Base-by-base conservation (phyloP, 64 coral and sea anemone genomes). In the Actinia equina region DNA sequence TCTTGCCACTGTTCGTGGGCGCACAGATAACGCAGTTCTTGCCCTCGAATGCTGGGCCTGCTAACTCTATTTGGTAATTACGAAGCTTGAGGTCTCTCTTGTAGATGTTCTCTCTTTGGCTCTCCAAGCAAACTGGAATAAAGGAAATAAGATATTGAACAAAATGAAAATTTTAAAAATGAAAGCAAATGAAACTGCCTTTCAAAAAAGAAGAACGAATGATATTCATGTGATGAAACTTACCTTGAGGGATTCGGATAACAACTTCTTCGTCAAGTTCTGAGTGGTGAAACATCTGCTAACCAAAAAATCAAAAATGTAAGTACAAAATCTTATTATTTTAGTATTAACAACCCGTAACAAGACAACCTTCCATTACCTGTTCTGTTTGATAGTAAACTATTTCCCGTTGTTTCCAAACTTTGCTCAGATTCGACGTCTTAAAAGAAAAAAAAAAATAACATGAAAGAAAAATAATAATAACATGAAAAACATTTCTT, bases 1-100 rank as follows among this genome's bases (percentile, higher is more conserved):
- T 95, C 78, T 95, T 95, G 18, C 94, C 94, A 42, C 94, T 95
- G 64, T 95, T 95, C 0, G 94, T 95, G 71, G 94, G 94, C 4
- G 94, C 94, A 57, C 94, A 95, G 67, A 95, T 92, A 23, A 95
- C 87, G 23, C 86, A 71, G 87, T 95, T 95, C 17, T 85, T 89
- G 2, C 83, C 94, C 17, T 86, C 52, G 9, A 86, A 5, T 3
- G 94, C 94, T 22, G 94, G 94, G 26, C 37, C 51, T 85, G 94
- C 86, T 71, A 95, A 52, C 17, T 95, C 94, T 5, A 25, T 43
- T 56, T 95, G 94, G 76, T 95, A 95, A 26, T 52, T 49, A 12
- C 89, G 89, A 3, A 92, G 80, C 70, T 94, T 76, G 8, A 94
- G 77, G 12, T 84, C 59, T 44, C 44, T 51, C 17, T 59, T 44